Conservation (phyloP, 2,888 invertebrate genomes). For the Chymomyza amoena region DNA sequence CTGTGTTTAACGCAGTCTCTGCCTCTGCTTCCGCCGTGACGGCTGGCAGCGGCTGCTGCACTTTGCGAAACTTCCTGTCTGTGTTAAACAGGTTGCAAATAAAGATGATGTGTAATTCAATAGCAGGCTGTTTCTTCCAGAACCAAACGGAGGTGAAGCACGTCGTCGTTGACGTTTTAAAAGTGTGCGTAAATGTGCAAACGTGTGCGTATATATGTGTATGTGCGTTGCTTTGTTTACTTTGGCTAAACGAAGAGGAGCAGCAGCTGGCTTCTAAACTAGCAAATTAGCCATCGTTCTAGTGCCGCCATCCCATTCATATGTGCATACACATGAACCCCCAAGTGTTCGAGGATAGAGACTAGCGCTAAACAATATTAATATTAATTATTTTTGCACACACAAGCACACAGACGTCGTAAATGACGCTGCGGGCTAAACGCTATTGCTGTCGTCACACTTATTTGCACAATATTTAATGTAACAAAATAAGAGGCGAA, state of each 20-base stretch:
- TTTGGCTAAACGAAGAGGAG: constrained; percentile 49
- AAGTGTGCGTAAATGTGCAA: constrained; percentile 14
- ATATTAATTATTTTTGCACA: constrained; percentile 9
- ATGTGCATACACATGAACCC: constrained; percentile 19
- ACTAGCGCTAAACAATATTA: neutral
- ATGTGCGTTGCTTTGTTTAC: constrained; percentile 51
- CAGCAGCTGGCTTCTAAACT: constrained; percentile 59
- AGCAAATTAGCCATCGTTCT: constrained; percentile 56
- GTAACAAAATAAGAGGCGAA: neutral
- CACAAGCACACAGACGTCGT: constrained; percentile 25
- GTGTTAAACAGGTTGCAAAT: constrained; percentile 51
- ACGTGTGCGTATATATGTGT: constrained; percentile 7
- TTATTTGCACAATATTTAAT: constrained; percentile 66
- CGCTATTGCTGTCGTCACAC: constrained; percentile 58
- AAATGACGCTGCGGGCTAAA: constrained; percentile 16
- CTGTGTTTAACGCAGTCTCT: neutral
- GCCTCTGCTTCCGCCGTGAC: neutral
- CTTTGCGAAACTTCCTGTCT: constrained; percentile 60
- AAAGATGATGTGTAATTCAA: constrained; percentile 46
- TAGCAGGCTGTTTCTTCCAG: constrained; percentile 4
- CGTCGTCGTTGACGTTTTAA: constrained; percentile 36
- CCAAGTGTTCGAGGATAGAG: constrained; percentile 10
- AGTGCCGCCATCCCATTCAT: constrained; percentile 16
- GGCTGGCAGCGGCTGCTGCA: neutral
- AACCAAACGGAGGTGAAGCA: constrained; percentile 58